These are phyloP conservation scores for Megalops cyprinoides DNA, from an alignment of 2,797 vertebrate species.

Conservation along the genomic window DNA sequence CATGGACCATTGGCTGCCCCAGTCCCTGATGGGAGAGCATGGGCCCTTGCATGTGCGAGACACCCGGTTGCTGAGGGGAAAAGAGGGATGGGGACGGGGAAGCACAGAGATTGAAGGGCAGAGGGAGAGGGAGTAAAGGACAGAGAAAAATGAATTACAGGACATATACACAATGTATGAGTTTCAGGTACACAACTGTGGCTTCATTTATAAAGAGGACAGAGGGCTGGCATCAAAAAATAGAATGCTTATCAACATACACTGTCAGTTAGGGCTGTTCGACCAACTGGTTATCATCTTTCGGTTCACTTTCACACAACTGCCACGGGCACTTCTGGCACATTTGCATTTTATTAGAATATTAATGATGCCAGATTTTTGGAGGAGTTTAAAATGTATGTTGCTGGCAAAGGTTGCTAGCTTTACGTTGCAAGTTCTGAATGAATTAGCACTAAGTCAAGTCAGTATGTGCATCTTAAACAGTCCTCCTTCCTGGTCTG, in stretches of 20 bases:
- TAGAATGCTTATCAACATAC: no score
- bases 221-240: no score
- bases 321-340: no score
- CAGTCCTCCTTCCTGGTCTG: no score
- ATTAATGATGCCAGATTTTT: background rate
- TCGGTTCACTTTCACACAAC: no score
- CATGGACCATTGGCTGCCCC: constrained; percentile 80
- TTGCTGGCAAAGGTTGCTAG: no score
- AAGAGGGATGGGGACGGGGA: constrained; percentile 38
- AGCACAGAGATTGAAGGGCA: constrained; percentile 25
- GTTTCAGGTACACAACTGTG: no score
- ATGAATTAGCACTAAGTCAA: background rate
- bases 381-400: no score
- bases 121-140: background rate
- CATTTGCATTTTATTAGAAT: background rate
- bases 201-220: no score
- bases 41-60: constrained; percentile 81
- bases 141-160: background rate
- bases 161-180: constrained; percentile 17
- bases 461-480: background rate
- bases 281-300: no score
- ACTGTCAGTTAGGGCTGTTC: no score
- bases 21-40: constrained; percentile 84
- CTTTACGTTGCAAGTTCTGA: no score
- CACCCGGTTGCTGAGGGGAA: constrained; percentile 76